phyloP scores from a whole-genome alignment of 1,140 invertebrate genomes.

The Bombus fervidus region DNA sequence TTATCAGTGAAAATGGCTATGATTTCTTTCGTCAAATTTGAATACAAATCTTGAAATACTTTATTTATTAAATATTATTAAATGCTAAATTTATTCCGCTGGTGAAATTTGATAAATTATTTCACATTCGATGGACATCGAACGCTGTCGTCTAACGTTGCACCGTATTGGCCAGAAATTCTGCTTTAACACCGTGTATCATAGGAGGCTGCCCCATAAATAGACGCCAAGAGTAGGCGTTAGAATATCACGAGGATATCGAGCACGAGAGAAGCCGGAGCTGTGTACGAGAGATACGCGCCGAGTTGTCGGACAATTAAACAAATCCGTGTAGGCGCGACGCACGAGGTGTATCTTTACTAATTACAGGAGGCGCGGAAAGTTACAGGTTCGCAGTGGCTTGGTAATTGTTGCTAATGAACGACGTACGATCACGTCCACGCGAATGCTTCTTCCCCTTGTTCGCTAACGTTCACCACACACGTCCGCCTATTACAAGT shows the following conservation, averaged over 20 bases:
- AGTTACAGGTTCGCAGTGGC: constrained; percentile 39
- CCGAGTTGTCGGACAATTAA: not conserved
- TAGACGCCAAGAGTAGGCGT: not conserved
- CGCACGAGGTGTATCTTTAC: constrained; percentile 24
- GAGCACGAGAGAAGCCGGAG: not conserved
- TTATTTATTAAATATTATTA: too few relatives aligned
- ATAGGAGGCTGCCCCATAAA: not conserved
- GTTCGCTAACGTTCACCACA: not conserved
- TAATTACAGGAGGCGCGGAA: constrained; percentile 42
- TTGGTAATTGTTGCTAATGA: constrained; percentile 46
- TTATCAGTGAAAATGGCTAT: too few relatives aligned
- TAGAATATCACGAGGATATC: not conserved
- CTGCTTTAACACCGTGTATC: not conserved
- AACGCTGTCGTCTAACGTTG: not conserved
- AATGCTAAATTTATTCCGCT: too few relatives aligned
- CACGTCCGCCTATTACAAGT: not conserved
- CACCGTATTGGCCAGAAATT: not conserved
- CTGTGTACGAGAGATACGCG: not conserved
- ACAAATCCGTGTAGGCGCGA: constrained; percentile 14
- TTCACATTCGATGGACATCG: too few relatives aligned
- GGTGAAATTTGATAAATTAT: too few relatives aligned
- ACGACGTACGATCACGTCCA: constrained; percentile 25
- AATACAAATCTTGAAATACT: too few relatives aligned
- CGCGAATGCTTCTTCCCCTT: constrained; percentile 15
- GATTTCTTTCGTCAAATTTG: too few relatives aligned